phyloP scores from a whole-genome alignment of 92 coral and sea anemone species.

The Galaxea fascicularis region DNA sequence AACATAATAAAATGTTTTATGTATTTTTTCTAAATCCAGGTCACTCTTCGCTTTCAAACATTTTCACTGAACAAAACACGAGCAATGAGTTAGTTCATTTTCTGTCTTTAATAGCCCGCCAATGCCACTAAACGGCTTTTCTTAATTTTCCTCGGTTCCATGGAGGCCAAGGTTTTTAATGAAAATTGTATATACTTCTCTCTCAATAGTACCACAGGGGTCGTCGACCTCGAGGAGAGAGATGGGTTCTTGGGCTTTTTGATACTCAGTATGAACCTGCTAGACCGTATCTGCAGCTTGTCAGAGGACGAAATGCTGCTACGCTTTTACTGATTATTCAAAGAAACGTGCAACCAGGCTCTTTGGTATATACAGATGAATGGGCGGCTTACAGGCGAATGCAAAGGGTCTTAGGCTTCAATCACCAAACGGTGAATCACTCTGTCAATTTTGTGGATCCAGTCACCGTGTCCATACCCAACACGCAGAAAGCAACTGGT shows the following conservation, averaged over 20 bases:
- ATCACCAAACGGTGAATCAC: too few relatives aligned
- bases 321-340: conserved; percentile 28
- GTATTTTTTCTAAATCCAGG: conserved; percentile 10
- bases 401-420: too few relatives aligned
- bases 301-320: conserved; percentile 3
- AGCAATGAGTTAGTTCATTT: not conserved
- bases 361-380: conserved; percentile 41
- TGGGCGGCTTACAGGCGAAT: too few relatives aligned
- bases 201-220: conserved; percentile 1
- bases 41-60: conserved; percentile 19
- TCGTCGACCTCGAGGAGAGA: too few relatives aligned
- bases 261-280: conserved; percentile 49
- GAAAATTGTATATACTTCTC: conserved; percentile 18
- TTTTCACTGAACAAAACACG: conserved; percentile 2
- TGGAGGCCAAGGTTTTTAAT: conserved; percentile 1
- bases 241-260: conserved; percentile 51
- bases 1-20: conserved; percentile 11
- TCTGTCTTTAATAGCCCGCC: conserved; percentile 6
- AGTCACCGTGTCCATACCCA: too few relatives aligned
- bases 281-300: conserved; percentile 18
- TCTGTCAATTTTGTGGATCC: too few relatives aligned
- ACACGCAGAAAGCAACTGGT: conserved; percentile 49
- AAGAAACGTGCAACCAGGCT: conserved; percentile 47
- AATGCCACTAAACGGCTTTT: conserved; percentile 12
- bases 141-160: conserved; percentile 23